phyloP scores from a whole-genome alignment of 2,113 vertebrate species.

The Damaliscus lunatus region DNA sequence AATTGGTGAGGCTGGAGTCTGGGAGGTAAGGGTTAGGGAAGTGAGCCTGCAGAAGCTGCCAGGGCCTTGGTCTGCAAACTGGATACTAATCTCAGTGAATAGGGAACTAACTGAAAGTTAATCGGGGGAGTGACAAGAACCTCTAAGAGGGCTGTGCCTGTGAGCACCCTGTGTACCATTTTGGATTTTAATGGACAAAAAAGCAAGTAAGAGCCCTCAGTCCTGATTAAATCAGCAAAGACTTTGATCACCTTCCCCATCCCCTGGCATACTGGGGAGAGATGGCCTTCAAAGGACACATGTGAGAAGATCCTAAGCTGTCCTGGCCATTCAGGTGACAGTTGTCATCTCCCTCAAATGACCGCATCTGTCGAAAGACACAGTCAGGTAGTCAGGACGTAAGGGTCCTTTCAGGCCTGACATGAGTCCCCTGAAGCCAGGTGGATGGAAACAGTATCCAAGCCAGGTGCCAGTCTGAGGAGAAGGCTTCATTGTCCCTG shows the following conservation, averaged over 20 bases:
- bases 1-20: background rate
- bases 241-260: background rate
- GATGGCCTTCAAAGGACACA: background rate
- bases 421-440: background rate
- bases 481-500: background rate
- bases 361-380: background rate
- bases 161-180: background rate
- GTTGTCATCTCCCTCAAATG: background rate
- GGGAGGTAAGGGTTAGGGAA: background rate
- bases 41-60: background rate
- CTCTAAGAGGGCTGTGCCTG: too few species aligned
- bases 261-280: background rate
- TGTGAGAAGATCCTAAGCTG: background rate
- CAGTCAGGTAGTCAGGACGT: background rate
- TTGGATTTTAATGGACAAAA: background rate
- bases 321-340: background rate
- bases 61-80: background rate
- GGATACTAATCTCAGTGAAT: background rate
- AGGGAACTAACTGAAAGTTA: background rate
- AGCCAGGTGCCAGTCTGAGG: background rate
- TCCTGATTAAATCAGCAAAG: too few species aligned
- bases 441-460: background rate
- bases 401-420: background rate
- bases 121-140: background rate
- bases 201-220: background rate